Conservation (phyloP, 2,888 invertebrate genomes). For the Phrixothrix hirtus region DNA sequence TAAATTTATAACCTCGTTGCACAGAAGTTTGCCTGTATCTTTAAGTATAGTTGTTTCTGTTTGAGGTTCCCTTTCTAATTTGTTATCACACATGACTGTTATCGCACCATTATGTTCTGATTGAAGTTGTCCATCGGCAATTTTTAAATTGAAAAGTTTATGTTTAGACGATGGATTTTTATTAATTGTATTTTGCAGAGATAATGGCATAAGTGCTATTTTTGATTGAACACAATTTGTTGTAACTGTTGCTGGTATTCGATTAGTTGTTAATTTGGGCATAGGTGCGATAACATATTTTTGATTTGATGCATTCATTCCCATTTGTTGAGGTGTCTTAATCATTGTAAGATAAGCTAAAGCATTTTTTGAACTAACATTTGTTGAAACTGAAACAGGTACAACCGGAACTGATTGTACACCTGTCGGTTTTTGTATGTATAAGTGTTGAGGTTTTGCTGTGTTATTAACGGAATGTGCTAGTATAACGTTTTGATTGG, state of each 20-base stretch:
- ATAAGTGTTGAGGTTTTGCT: conserved; percentile 58
- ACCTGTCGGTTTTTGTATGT: conserved; percentile 62
- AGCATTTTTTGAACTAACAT: conserved; percentile 54
- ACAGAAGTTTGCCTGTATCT: conserved; percentile 57
- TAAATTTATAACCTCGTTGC: conserved; percentile 59
- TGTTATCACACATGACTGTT: conserved; percentile 62
- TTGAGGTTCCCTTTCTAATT: conserved; percentile 34
- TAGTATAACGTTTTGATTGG: conserved; percentile 42
- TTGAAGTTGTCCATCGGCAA: conserved; percentile 67
- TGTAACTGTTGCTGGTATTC: conserved; percentile 61
- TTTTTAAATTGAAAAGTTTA: conserved; percentile 69
- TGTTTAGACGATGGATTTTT: conserved; percentile 52
- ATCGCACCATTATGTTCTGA: conserved; percentile 65
- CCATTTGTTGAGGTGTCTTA: conserved; percentile 56
- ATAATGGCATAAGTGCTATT: conserved; percentile 50
- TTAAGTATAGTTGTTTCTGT: conserved; percentile 55
- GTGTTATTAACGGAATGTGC: conserved; percentile 35
- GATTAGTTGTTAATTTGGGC: conserved; percentile 62
- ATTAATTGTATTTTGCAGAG: conserved; percentile 37
- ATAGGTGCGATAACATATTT: conserved; percentile 64
- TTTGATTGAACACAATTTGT: conserved; percentile 59
- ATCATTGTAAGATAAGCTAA: conserved; percentile 61
- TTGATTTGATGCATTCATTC: conserved; percentile 50
- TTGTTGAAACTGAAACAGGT: conserved; percentile 59
- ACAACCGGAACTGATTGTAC: conserved; percentile 61